phyloP scores from a whole-genome alignment of 2,888 invertebrate genomes.

The Troides aeacus region DNA sequence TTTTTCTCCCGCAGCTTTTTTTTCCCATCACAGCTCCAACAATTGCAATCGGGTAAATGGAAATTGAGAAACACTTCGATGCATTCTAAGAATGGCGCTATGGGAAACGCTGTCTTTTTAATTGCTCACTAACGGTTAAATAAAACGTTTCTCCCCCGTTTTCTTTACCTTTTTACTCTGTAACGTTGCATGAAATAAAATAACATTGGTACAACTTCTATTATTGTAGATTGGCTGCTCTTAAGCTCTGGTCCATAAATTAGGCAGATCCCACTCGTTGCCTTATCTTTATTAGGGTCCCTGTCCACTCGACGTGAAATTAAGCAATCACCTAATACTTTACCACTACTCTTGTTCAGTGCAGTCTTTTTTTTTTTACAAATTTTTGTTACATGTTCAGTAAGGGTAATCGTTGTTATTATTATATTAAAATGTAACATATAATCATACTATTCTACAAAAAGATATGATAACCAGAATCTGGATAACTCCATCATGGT shows the following conservation, averaged over 20 bases:
- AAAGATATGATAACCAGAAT: too few relatives aligned
- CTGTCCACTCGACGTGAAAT: conserved; percentile 22
- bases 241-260: conserved; percentile 10
- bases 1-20: conserved; percentile 13
- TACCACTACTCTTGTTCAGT: not conserved
- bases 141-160: not conserved
- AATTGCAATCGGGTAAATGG: conserved; percentile 27
- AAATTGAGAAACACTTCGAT: conserved; percentile 29
- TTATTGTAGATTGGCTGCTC: conserved; percentile 1
- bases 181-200: not conserved
- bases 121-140: not conserved
- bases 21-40: conserved; percentile 22
- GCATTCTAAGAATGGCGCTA: conserved; percentile 25
- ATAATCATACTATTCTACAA: too few relatives aligned
- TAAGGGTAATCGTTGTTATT: not conserved
- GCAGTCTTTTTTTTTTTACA: not conserved
- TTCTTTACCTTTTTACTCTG: not conserved
- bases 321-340: conserved; percentile 9
- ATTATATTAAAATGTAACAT: not conserved
- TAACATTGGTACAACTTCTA: not conserved
- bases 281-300: conserved; percentile 27
- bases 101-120: not conserved
- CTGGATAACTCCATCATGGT: too few relatives aligned
- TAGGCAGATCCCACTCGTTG: conserved; percentile 9
- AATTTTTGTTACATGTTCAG: not conserved